Conservation (phyloP, 2,888 invertebrate species). For the Caenorhabditis sinica region DNA sequence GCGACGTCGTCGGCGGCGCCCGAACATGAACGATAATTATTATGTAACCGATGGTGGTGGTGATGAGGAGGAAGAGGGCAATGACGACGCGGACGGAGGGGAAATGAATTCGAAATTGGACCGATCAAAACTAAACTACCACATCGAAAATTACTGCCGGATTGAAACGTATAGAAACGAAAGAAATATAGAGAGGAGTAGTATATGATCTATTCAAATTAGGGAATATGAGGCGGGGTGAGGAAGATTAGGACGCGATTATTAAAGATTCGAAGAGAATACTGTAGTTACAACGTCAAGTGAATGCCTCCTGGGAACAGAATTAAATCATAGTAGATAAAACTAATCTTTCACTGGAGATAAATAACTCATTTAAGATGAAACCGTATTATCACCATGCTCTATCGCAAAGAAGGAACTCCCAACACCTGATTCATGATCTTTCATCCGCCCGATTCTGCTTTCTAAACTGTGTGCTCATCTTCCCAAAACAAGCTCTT, state of each 20-base stretch:
- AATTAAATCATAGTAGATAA: too few relatives aligned
- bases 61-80: not conserved
- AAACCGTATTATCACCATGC: too few relatives aligned
- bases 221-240: not conserved
- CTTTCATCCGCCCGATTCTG: conserved; percentile 11
- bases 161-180: conserved; percentile 20
- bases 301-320: too few relatives aligned
- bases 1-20: conserved; percentile 5
- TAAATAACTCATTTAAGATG: too few relatives aligned
- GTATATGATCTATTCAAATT: not conserved
- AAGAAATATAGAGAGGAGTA: not conserved
- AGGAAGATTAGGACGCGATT: not conserved
- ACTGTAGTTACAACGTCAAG: too few relatives aligned
- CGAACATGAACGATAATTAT: not conserved
- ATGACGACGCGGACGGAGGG: conserved; percentile 4
- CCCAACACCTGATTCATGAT: conserved; percentile 26
- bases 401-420: not conserved
- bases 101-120: conserved; percentile 26
- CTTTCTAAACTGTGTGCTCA: conserved; percentile 31
- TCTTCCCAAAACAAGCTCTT: conserved; percentile 42
- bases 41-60: conserved; percentile 17
- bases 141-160: conserved; percentile 26
- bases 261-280: too few relatives aligned
- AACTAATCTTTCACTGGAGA: too few relatives aligned
- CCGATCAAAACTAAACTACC: conserved; percentile 23